Evolutionary conservation across 2,888 invertebrate genomes (phyloP).

Genomic region (Drosophila kanekoi): DNA sequence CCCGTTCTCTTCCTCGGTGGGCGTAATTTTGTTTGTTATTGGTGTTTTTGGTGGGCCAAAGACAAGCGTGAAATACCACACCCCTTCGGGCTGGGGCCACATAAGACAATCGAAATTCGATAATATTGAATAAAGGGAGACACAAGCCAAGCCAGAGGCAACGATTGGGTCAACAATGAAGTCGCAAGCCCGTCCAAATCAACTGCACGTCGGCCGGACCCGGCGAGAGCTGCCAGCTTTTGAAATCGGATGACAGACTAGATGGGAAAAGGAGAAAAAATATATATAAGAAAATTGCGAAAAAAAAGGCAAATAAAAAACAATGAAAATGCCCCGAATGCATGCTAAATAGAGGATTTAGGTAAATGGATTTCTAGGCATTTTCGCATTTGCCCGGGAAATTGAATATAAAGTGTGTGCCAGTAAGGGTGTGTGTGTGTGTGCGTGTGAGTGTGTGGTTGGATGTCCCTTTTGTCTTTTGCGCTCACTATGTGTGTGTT

Average conservation of each 20-base stretch:
- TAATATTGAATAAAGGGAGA: conserved; percentile 55
- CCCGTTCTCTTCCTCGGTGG: conserved; percentile 19
- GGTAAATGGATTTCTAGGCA: conserved; percentile 82
- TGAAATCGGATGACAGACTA: conserved; percentile 72
- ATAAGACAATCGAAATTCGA: conserved; percentile 81
- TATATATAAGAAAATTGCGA: conserved; percentile 34
- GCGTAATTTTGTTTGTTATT: conserved; percentile 51
- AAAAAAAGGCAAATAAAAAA: conserved; percentile 66
- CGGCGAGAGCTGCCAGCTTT: conserved; percentile 56
- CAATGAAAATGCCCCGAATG: conserved; percentile 80
- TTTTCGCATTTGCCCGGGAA: conserved; percentile 76
- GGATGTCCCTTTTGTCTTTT: conserved; percentile 38
- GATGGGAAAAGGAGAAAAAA: conserved; percentile 17
- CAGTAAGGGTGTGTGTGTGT: conserved; percentile 18
- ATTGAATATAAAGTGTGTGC: conserved; percentile 72
- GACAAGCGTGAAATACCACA: conserved; percentile 33
- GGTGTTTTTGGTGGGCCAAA: conserved; percentile 35
- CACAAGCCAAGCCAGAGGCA: conserved; percentile 36
- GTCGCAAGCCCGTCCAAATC: conserved; percentile 65
- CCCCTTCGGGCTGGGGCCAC: conserved; percentile 36
- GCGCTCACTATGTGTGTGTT: conserved; percentile 30
- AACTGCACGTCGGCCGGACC: conserved; percentile 39
- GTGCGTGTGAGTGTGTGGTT: conserved; percentile 5
- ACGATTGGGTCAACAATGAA: conserved; percentile 46
- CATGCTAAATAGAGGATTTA: conserved; percentile 83